These are phyloP conservation scores for Pachyseris speciosa DNA, from an alignment of 64 coral and sea anemone species.

Conservation along the genomic window DNA sequence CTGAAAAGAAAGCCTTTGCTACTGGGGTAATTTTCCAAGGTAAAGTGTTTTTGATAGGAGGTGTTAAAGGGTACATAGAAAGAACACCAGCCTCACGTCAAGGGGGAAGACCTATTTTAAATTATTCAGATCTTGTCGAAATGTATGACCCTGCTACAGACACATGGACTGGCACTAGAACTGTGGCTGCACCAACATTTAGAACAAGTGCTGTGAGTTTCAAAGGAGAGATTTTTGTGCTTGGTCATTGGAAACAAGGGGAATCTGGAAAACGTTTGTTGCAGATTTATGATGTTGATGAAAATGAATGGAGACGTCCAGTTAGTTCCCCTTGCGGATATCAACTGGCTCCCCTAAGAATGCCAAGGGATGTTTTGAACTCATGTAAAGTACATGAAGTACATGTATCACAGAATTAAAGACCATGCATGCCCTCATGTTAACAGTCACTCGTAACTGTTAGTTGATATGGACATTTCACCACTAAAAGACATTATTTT, in stretches of 20 bases:
- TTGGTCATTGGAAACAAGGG: not conserved
- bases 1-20: constrained; percentile 9
- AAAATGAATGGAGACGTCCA: too few relatives aligned
- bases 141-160: constrained; percentile 44
- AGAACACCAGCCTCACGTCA: too few relatives aligned
- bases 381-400: too few relatives aligned
- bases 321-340: too few relatives aligned
- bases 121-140: not conserved
- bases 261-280: not conserved
- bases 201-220: constrained; percentile 29
- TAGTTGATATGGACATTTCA: too few relatives aligned
- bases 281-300: not conserved
- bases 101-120: too few relatives aligned
- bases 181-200: constrained; percentile 31
- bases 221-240: constrained; percentile 47
- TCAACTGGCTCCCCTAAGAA: too few relatives aligned
- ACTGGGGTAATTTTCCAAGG: constrained; percentile 34
- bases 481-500: too few relatives aligned
- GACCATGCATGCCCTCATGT: too few relatives aligned
- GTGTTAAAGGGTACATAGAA: not conserved
- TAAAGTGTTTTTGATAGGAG: constrained; percentile 61
- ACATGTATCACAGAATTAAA: too few relatives aligned
- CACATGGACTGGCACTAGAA: not conserved
- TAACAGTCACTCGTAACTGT: too few relatives aligned
- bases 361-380: too few relatives aligned